Evolutionary conservation across 92 coral and sea anemone species (phyloP).

Genomic region (Epizoanthus illoricatus): DNA sequence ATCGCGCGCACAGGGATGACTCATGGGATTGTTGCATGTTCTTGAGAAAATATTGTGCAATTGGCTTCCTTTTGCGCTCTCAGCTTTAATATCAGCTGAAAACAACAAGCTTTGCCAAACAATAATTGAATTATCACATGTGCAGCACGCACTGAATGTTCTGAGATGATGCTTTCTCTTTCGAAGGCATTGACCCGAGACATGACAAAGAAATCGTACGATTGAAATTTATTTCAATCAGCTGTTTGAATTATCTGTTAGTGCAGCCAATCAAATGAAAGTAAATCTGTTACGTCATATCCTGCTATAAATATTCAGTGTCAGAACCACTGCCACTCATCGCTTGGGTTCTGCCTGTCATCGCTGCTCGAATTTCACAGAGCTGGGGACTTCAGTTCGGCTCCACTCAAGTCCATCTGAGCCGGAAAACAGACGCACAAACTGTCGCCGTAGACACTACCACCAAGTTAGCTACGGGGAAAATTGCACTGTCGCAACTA

Average conservation of each 20-base stretch:
- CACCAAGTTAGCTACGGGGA: background rate
- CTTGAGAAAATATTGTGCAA: constrained; percentile 11
- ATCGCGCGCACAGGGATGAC: background rate
- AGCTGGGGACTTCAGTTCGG: background rate
- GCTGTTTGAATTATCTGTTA: background rate
- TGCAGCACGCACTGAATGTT: background rate
- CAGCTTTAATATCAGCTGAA: background rate
- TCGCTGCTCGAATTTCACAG: background rate
- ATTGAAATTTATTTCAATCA: constrained; percentile 20
- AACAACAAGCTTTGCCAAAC: background rate
- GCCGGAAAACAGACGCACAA: background rate
- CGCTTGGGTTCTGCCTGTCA: background rate
- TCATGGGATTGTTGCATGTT: background rate
- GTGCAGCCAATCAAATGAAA: constrained; percentile 17
- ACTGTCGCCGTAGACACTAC: background rate
- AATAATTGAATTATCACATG: constrained; percentile 31
- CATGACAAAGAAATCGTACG: constrained; percentile 39
- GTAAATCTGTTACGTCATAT: constrained; percentile 21
- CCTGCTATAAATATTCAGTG: background rate
- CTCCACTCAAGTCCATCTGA: background rate
- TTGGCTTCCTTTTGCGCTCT: constrained; percentile 3
- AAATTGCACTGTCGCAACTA: background rate
- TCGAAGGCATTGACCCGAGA: background rate
- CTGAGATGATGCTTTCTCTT: background rate
- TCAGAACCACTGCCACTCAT: constrained; percentile 2